A percentile compares a stretch with the other conserved stretches of the same genome.
Evolutionary conservation across 2,797 vertebrate species (phyloP).

Genomic region (Tympanoctomys barrerae): DNA sequence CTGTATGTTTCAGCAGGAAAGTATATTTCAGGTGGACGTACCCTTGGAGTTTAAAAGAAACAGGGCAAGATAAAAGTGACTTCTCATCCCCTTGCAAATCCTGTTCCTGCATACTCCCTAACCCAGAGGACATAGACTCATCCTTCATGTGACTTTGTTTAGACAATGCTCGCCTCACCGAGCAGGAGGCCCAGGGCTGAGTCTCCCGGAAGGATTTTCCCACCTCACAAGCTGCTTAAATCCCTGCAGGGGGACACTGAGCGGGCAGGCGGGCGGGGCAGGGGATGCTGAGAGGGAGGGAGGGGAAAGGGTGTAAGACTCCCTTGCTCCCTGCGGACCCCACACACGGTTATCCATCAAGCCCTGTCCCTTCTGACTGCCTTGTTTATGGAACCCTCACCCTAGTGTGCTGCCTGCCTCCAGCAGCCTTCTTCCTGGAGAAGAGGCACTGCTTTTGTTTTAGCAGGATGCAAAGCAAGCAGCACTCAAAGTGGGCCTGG

Average conservation of each 20-base stretch:
- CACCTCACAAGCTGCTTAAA: not conserved
- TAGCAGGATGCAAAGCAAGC: not conserved
- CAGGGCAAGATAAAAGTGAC: conserved; percentile 65
- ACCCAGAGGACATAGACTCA: conserved; percentile 88
- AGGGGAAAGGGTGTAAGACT: not conserved
- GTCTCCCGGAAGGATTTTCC: not conserved
- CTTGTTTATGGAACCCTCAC: conserved; percentile 68
- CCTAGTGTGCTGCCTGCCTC: not conserved
- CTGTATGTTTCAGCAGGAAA: not conserved
- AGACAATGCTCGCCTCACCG: not conserved
- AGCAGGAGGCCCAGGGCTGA: not conserved
- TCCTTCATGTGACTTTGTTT: not conserved
- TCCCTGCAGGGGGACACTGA: not conserved
- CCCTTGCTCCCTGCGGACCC: not conserved
- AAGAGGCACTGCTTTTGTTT: conserved; percentile 44
- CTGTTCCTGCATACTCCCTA: conserved; percentile 16
- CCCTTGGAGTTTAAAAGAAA: conserved; percentile 44
- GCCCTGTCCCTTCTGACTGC: conserved; percentile 41
- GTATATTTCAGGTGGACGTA: not conserved
- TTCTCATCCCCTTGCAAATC: conserved; percentile 27
- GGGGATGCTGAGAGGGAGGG: not conserved
- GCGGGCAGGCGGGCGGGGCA: not conserved
- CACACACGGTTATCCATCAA: conserved; percentile 65
- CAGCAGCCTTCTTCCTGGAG: not conserved
- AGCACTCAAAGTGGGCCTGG: not conserved